Conservation (phyloP, 2,888 invertebrate genomes). For the Emmelina monodactyla region DNA sequence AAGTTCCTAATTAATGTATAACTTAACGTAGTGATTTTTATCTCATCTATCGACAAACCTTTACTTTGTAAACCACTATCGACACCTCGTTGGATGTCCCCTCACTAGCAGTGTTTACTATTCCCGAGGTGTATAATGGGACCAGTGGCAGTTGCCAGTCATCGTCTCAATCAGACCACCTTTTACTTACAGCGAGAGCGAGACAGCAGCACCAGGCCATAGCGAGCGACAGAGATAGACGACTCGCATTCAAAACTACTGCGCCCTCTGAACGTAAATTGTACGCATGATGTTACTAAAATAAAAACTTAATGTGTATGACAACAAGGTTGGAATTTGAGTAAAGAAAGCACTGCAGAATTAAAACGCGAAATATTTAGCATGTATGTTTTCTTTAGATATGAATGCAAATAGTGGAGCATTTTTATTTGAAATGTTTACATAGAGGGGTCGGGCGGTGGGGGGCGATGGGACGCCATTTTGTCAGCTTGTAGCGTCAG, state of each 20-base stretch:
- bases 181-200: conserved; percentile 46
- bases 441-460: conserved; percentile 53
- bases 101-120: conserved; percentile 42
- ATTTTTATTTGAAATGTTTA: conserved; percentile 63
- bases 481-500: conserved; percentile 45
- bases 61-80: too few species aligned
- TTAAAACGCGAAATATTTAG: conserved; percentile 50
- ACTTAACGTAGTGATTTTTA: too few species aligned
- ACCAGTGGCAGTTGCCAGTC: conserved; percentile 64
- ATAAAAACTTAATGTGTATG: conserved; percentile 9
- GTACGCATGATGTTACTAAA: not conserved
- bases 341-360: conserved; percentile 16
- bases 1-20: too few species aligned
- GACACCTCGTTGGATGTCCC: too few species aligned
- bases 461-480: conserved; percentile 36
- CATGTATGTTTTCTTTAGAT: conserved; percentile 66
- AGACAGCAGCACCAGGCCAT: conserved; percentile 18
- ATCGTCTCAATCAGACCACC: conserved; percentile 61
- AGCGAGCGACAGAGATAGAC: conserved; percentile 24
- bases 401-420: conserved; percentile 67
- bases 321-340: conserved; percentile 19
- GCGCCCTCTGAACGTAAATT: conserved; percentile 36
- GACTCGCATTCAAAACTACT: conserved; percentile 40
- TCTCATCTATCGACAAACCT: too few species aligned
- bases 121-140: conserved; percentile 55